Evolutionary conservation across 2,888 invertebrate species (phyloP), one percentile per base, ranked within the genome.

Genomic region (Melanargia galathea): DNA sequence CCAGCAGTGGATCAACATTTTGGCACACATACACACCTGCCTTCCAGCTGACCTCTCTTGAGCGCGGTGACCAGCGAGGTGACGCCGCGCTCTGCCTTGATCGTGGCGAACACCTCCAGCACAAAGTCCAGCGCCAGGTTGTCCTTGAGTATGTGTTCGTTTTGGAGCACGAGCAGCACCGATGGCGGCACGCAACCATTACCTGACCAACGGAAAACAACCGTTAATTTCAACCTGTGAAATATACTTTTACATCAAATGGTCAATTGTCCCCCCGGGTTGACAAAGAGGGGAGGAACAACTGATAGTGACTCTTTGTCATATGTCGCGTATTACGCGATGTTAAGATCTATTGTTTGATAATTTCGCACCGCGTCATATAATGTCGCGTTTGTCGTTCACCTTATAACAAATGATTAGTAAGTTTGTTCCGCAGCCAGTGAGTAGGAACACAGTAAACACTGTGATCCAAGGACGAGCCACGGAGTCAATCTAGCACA

Each of bases 121-220:
- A 98, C 94, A 90, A 99, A 99, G 77, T 98, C 98, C 78, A 98
- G 93, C 66, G 98, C 97, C 84, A 98, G 93, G 84, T 97, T 97
- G 93, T 97, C 97, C 86, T 97, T 97, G 73, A 97, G 94, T 79
- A 99, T 93, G 92, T 98, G 98, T 90, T 98, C 98, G 88, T 97
- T 97, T 82, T 95, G 95, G 82, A 97, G 92, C 81, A 97, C 96
- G 81, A 96, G 93, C 75, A 99, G 94, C 70, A 97, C 96, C 75
- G 95, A 95, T 70, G 98, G 96, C 70, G 97, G 96, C 77, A 98
- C 95, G 82, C 98, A 96, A 67, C 96, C 96, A 88, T 97, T 97
- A 65, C 97, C 93, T 93, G 73, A 18, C 20, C 11, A 18, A 20
- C 5, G 16, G 10, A 8, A 22, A 48, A n/a, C 2, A 24, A 45